Percentiles rank a stretch among this genome's conserved stretches.
Evolutionary conservation across 2,113 vertebrate genomes (phyloP).

Genomic region (Arvicanthis niloticus): DNA sequence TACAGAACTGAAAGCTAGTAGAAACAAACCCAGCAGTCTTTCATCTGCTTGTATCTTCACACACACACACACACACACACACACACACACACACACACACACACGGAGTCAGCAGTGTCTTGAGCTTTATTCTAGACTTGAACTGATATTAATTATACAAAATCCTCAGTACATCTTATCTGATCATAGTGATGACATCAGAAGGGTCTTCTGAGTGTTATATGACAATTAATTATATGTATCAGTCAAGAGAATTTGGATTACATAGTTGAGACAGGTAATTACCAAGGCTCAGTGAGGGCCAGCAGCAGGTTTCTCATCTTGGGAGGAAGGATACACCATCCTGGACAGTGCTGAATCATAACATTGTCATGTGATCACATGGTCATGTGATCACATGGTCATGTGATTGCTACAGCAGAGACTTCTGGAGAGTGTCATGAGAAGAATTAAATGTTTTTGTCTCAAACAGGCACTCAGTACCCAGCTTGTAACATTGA

Average conservation of each 20-base stretch:
- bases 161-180: slow-evolving; percentile 8
- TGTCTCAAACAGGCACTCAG: not conserved
- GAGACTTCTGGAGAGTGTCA: not conserved
- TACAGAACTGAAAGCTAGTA: not conserved
- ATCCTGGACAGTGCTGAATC: not conserved
- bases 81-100: not conserved
- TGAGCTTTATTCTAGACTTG: slow-evolving; percentile 15
- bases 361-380: not conserved
- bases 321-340: not conserved
- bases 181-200: not conserved
- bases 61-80: not conserved
- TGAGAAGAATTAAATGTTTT: not conserved
- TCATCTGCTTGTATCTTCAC: not conserved
- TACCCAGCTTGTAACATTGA: not conserved
- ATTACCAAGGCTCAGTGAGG: not conserved
- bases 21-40: not conserved
- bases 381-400: not conserved
- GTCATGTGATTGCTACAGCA: not conserved
- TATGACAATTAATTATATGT: not conserved
- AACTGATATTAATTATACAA: not conserved
- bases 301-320: not conserved
- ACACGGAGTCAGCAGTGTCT: not conserved
- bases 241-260: not conserved
- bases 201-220: not conserved
- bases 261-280: not conserved